Evolutionary conservation across 2,797 vertebrate species (phyloP).

Genomic region (Pseudomugil gertrudae): DNA sequence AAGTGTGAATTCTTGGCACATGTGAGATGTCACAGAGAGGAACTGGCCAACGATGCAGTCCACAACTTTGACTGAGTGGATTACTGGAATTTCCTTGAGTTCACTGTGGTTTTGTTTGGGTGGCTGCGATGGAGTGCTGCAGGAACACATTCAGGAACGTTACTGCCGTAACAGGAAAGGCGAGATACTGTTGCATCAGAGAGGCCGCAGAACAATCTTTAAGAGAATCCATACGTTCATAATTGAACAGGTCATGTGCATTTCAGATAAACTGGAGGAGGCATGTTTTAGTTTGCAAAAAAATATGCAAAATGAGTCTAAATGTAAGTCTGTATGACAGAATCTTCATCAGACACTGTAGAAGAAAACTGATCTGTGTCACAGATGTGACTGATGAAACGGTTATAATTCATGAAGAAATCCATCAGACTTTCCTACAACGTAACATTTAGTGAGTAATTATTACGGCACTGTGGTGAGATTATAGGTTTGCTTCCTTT

Average conservation of each 20-base stretch:
- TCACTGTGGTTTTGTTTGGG: constrained; percentile 55
- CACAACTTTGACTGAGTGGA: constrained; percentile 50
- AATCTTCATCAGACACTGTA: neutral
- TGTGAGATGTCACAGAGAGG: constrained; percentile 45
- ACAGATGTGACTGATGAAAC: neutral
- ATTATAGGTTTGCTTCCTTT: constrained; percentile 11
- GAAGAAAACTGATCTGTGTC: neutral
- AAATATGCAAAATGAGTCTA: neutral
- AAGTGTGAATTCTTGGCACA: constrained; percentile 74
- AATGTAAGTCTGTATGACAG: neutral
- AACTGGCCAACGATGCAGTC: constrained; percentile 38
- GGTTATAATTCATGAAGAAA: neutral
- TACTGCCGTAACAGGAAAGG: constrained; percentile 30
- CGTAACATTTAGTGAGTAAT: constrained; percentile 17
- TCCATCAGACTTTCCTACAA: constrained; percentile 7
- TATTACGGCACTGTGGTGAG: constrained; percentile 16
- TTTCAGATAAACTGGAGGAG: neutral
- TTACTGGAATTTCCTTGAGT: constrained; percentile 67
- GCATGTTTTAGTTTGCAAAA: neutral
- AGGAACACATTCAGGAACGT: constrained; percentile 56
- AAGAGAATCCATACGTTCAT: neutral
- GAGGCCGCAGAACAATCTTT: neutral
- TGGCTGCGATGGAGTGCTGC: constrained; percentile 52
- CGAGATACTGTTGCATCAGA: constrained; percentile 30
- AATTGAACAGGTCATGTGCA: neutral